Evolutionary conservation across 2,113 vertebrate genomes (phyloP), one percentile per base, ranked within the genome.

Genomic region (Sebastes fasciatus): DNA sequence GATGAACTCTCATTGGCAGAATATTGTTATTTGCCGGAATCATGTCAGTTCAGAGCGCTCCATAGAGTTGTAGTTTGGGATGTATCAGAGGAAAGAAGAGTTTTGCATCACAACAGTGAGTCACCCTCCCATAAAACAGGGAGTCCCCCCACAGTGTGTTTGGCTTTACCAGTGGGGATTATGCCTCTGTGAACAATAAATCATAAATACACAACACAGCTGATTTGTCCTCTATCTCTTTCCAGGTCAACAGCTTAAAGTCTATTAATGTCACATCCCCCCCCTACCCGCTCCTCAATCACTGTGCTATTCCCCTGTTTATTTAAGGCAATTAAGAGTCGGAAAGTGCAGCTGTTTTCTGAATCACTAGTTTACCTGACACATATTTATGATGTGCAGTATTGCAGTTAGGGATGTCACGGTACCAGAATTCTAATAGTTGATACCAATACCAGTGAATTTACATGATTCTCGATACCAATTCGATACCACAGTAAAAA

Each of bases 241-340:
- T 88, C 86, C 79, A 88, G 85, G 82, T 87, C 83, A 93, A 51
- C 77, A 84, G 48, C 63, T 87, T 86, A 78, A 86, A n/a, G 72
- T 80, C 73, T 82, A 58, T 87, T 90, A 58, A 77, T 80, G 19
- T 86, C 77, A 55, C 63, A 45, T 89, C 66, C 34, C 71, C 77
- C 61, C 43, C 1, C 1, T 34, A 2, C 26, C 4, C 40, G 61
- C 67, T 77, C 51, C 76, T 75, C 68, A 63, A 23, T 71, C 85
- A 63, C 74, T 68, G 43, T 43, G 51, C 64, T 82, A 66, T 76
- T 83, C 77, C 85, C 58, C 51, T 70, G 65, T 82, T 91, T 85
- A 86, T 91, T 88, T 57, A n/a, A 74, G 40, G 69, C 75, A 88
- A 87, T 89, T 85, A 87, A 77, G 80, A 70, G 77, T 64, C 7